Evolutionary conservation across 2,888 invertebrate genomes (phyloP).

Genomic region (Drosophila affinis): DNA sequence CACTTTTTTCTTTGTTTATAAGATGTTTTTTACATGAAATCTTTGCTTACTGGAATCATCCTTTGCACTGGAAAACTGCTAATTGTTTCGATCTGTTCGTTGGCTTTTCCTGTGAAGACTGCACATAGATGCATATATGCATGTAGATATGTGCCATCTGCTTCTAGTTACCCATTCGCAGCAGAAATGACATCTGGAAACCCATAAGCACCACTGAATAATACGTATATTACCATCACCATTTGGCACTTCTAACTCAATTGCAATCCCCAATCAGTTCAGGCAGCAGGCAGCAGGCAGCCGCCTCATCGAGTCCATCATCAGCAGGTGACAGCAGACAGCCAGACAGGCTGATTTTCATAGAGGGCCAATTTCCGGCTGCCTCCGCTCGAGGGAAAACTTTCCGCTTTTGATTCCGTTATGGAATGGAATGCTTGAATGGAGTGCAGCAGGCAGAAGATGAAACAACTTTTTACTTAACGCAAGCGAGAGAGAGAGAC

Average conservation of each 20-base stretch:
- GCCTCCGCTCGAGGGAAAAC: not conserved
- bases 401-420: not conserved
- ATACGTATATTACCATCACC: not conserved
- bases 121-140: too few relatives aligned
- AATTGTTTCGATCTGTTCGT: too few relatives aligned
- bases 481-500: not conserved
- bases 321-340: slow-evolving; percentile 31
- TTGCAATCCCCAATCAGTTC: not conserved
- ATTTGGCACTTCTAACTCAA: not conserved
- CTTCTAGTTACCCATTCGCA: too few relatives aligned
- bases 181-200: too few relatives aligned
- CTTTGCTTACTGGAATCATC: too few relatives aligned
- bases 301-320: not conserved
- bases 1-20: too few relatives aligned
- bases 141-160: too few relatives aligned
- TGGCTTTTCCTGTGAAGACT: too few relatives aligned
- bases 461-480: not conserved
- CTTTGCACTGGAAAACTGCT: too few relatives aligned
- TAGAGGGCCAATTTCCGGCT: slow-evolving; percentile 29
- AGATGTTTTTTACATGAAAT: too few relatives aligned
- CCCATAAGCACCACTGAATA: too few relatives aligned
- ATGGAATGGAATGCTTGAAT: slow-evolving; percentile 10
- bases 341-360: slow-evolving; percentile 3
- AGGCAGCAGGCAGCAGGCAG: not conserved
- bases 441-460: not conserved